These are phyloP conservation scores for Pseudorhiza aurosa DNA, from an alignment of 30 jellyfish, hydroid and myxozoan species.

Conservation along the genomic window DNA sequence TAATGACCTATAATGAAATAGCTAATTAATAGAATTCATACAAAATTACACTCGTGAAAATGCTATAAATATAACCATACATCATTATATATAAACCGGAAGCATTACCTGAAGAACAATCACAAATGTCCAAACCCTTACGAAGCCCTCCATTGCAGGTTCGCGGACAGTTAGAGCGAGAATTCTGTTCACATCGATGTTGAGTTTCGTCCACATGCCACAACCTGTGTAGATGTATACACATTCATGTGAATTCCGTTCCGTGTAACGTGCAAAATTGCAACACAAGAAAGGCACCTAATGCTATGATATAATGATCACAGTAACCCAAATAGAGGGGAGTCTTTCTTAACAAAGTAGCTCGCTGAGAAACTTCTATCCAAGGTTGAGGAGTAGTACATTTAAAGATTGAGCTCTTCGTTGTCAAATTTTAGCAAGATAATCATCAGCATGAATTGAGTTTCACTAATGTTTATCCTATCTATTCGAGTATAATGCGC, in stretches of 20 bases:
- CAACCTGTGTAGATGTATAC: constrained; percentile 73
- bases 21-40: background rate
- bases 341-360: too few species aligned
- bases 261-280: background rate
- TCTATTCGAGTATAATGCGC: too few species aligned
- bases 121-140: constrained; percentile 92
- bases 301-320: too few species aligned
- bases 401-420: too few species aligned
- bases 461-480: too few species aligned
- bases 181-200: constrained; percentile 29
- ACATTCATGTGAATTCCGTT: background rate
- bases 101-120: constrained; percentile 83
- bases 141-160: constrained; percentile 94
- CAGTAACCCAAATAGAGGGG: too few species aligned
- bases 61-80: background rate
- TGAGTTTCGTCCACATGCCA: constrained; percentile 83
- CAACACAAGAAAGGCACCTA: too few species aligned
- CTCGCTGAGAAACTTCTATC: too few species aligned
- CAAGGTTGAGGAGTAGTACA: too few species aligned
- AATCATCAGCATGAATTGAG: too few species aligned
- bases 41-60: background rate
- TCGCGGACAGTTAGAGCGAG: constrained; percentile 63
- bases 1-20: constrained; percentile 66
- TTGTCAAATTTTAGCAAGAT: too few species aligned
- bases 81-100: background rate